Conservation (phyloP, 2,797 vertebrate genomes). For the Siniperca obscura region DNA sequence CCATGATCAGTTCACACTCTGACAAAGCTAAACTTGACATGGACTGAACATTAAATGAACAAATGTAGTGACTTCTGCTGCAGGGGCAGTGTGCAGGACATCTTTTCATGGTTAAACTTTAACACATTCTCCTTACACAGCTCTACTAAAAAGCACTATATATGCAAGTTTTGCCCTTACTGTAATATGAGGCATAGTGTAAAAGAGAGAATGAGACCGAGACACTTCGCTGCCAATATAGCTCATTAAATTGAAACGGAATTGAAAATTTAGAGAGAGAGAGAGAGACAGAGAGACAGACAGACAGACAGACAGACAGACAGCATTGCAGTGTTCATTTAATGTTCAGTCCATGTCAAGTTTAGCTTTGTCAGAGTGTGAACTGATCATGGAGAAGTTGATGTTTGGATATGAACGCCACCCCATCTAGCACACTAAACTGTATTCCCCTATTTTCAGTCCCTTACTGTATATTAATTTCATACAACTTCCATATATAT, state of each 20-base stretch:
- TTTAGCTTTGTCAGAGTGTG: too few species aligned
- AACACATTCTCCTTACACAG: conserved; percentile 24
- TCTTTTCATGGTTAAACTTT: conserved; percentile 39
- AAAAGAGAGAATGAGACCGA: conserved; percentile 2
- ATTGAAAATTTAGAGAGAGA: conserved; percentile 18
- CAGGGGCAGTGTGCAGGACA: conserved; percentile 4
- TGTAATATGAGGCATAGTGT: conserved; percentile 15
- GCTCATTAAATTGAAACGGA: conserved; percentile 20
- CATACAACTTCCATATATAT: too few species aligned
- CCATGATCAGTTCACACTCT: not conserved
- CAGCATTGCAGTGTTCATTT: too few species aligned
- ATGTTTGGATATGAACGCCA: too few species aligned
- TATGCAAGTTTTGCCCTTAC: conserved; percentile 27
- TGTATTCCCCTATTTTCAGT: too few species aligned
- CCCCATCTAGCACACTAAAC: too few species aligned
- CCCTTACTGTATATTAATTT: too few species aligned
- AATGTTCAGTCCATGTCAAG: too few species aligned
- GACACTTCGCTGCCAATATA: conserved; percentile 27
- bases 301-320: not conserved
- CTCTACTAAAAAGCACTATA: conserved; percentile 40
- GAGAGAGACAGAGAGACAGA: not conserved
- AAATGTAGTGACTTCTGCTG: conserved; percentile 12
- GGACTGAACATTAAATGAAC: conserved; percentile 21
- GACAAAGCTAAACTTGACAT: not conserved
- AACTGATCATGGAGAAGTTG: too few species aligned